Evolutionary conservation across 2,888 invertebrate species (phyloP), one percentile per base, ranked within the genome.

Genomic region (Metalampra italica): DNA sequence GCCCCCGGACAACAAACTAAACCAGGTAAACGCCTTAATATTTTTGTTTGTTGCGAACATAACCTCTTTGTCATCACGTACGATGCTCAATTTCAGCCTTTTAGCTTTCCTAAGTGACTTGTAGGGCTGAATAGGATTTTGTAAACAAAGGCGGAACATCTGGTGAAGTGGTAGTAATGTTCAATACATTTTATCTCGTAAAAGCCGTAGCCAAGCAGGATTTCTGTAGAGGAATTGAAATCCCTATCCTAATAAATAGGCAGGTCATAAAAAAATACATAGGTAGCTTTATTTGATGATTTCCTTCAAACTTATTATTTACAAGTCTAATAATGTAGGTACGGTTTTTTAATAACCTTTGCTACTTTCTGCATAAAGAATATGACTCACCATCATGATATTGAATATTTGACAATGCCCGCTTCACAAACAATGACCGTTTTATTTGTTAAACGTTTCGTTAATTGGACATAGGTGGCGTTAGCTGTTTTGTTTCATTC

Each of bases 1-100:
- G 71, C 68, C 71, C 66, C 74, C 75, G 75, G 74, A 79, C 68
- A 68, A 67, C 78, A 70, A 72, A 76, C 67, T 60, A 70, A 76
- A 77, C 73, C 73, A 90, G 90, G 90, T 90, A 90, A 90, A 89
- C 88, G 88, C 89, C 88, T 88, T 82, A 74, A 71, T 87, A 89
- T 89, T 88, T 89, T 87, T 89, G 87, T 88, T 89, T 86, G 83
- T 83, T 74, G 78, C 63, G 82, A 80, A 89, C 90, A 89, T 90
- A 90, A 90, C 90, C 90, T 90, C 87, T 81, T 68, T 70, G 64
- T 66, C 69, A 75, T 75, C 73, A 75, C 66, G 70, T 78, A 78
- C 71, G 76, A 71, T 79, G 79, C 72, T 80, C 78, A 75, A 66
- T 82, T 81, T 69, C 69, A 70, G 73, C 68, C 71, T 60, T 47